Conservation (phyloP, 2,113 vertebrate species). For the Tympanuchus pallidicinctus region DNA sequence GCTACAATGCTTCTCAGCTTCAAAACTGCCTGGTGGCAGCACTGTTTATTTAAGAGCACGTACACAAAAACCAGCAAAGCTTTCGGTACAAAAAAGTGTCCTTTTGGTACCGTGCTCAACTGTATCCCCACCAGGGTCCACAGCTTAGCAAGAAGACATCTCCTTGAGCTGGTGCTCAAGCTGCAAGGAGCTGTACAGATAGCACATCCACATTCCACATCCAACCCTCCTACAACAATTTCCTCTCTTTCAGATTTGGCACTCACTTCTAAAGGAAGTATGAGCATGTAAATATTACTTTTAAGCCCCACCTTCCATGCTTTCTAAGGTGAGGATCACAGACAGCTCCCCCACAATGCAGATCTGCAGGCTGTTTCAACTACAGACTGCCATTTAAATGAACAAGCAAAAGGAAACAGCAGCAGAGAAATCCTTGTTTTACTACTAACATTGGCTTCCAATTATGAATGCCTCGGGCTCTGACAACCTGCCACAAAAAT, state of each 20-base stretch:
- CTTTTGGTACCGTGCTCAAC: fast-evolving
- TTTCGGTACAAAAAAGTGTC: fast-evolving
- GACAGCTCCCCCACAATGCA: background rate
- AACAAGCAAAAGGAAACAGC: background rate
- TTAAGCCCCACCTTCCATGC: background rate
- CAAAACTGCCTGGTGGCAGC: background rate
- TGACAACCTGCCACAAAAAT: fast-evolving
- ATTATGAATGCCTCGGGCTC: fast-evolving
- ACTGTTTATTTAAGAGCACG: background rate
- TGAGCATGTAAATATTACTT: background rate
- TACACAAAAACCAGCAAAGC: background rate
- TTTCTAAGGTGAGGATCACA: background rate
- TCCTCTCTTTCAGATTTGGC: background rate
- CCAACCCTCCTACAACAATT: background rate
- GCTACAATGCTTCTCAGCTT: background rate
- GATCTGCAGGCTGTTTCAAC: background rate
- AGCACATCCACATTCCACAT: background rate
- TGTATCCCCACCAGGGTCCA: background rate
- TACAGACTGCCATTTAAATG: background rate
- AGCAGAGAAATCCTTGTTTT: background rate
- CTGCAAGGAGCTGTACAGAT: background rate
- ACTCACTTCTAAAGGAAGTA: fast-evolving
- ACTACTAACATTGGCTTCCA: background rate
- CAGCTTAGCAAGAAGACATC: background rate
- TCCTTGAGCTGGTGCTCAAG: background rate